Evolutionary conservation across 2,797 vertebrate species (phyloP).

Genomic region (Gouania willdenowi): DNA sequence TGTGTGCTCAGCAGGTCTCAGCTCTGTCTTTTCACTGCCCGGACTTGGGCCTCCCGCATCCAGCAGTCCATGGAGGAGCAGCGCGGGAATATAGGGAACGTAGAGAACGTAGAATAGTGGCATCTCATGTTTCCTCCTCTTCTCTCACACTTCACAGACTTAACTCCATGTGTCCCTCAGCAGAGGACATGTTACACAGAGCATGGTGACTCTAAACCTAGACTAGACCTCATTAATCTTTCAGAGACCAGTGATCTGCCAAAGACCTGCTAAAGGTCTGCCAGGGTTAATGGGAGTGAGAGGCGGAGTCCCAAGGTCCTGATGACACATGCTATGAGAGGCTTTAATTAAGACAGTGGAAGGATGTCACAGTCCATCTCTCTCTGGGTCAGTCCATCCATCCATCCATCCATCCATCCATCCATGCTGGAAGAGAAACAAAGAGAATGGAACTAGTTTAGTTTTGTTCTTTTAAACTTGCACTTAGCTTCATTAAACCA

Average conservation of each 20-base stretch:
- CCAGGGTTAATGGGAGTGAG: constrained; percentile 21
- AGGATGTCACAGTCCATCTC: constrained; percentile 18
- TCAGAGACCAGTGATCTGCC: constrained; percentile 45
- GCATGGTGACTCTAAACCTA: constrained; percentile 32
- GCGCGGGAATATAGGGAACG: constrained; percentile 2
- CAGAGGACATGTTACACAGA: constrained; percentile 21
- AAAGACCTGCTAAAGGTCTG: constrained; percentile 42
- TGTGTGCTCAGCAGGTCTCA: constrained; percentile 27
- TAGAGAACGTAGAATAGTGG: constrained; percentile 1
- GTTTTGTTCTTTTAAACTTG: too few relatives aligned
- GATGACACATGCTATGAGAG: constrained; percentile 36
- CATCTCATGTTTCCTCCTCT: constrained; percentile 45
- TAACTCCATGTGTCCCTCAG: not conserved
- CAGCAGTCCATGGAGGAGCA: constrained; percentile 7
- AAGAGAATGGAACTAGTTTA: not conserved
- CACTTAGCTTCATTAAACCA: too few relatives aligned
- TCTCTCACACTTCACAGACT: constrained; percentile 5
- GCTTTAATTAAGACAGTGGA: constrained; percentile 5
- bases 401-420: not conserved
- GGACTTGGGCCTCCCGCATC: constrained; percentile 16
- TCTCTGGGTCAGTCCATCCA: not conserved
- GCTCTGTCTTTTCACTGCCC: constrained; percentile 38
- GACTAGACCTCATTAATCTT: constrained; percentile 60
- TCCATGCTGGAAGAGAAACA: constrained; percentile 23
- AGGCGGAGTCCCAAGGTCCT: constrained; percentile 32